Conservation (phyloP, 2,888 invertebrate species). For the Cerceris rybyensis region DNA sequence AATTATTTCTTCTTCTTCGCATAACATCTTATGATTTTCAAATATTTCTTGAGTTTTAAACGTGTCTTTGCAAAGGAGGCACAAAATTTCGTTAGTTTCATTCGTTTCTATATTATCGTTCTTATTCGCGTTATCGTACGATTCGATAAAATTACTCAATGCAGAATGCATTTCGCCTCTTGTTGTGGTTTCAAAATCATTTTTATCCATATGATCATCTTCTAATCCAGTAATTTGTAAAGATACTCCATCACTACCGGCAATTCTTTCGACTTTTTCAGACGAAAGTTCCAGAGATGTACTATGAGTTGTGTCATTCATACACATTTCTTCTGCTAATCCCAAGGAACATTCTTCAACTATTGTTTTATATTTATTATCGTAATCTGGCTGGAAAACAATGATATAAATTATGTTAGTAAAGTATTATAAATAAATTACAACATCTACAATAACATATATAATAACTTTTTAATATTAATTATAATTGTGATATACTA, state of each 20-base stretch:
- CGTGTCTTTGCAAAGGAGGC: conserved; percentile 45
- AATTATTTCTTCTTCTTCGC: conserved; percentile 28
- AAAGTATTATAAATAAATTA: not conserved
- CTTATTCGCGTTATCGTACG: conserved; percentile 20
- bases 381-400: conserved; percentile 64
- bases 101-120: conserved; percentile 10
- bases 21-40: conserved; percentile 61
- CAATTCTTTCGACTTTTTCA: conserved; percentile 32
- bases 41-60: conserved; percentile 56
- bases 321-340: conserved; percentile 57
- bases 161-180: conserved; percentile 50
- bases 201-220: conserved; percentile 12
- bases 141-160: conserved; percentile 55
- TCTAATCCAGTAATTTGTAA: conserved; percentile 23
- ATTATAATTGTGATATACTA: not conserved
- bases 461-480: not conserved
- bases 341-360: conserved; percentile 57
- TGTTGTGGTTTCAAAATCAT: conserved; percentile 16
- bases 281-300: conserved; percentile 28
- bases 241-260: conserved; percentile 18
- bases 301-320: conserved; percentile 26
- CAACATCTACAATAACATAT: conserved; percentile 18
- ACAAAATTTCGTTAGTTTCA: conserved; percentile 34
- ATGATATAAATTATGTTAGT: not conserved
- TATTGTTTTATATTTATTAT: conserved; percentile 61